Evolutionary conservation across 53 echinoderm and acorn worm species (phyloP).

Genomic region (Apostichopus leukothele): DNA sequence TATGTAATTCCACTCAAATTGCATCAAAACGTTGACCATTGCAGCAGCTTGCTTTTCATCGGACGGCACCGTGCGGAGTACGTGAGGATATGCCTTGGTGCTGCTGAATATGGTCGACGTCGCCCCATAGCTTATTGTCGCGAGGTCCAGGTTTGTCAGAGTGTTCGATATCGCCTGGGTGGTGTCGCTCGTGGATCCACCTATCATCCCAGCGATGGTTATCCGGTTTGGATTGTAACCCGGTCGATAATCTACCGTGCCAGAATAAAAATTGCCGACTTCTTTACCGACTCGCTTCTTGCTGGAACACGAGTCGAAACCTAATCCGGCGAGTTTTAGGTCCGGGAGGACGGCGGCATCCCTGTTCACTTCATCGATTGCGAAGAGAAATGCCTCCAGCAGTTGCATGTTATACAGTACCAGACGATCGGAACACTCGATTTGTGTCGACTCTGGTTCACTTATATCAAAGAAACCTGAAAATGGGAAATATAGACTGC

Average conservation of each 20-base stretch:
- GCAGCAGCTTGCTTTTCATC: conserved; percentile 76
- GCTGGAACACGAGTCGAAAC: conserved; percentile 85
- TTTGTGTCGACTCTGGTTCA: conserved; percentile 54
- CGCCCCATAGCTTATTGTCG: conserved; percentile 77
- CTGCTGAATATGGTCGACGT: conserved; percentile 70
- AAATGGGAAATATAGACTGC: not conserved
- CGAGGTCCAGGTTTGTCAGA: conserved; percentile 52
- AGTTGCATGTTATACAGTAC: conserved; percentile 76
- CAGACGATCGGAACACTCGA: conserved; percentile 63
- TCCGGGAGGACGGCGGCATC: conserved; percentile 66
- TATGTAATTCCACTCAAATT: conserved; percentile 69
- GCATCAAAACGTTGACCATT: conserved; percentile 63
- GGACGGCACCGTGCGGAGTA: conserved; percentile 87
- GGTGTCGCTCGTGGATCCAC: conserved; percentile 78
- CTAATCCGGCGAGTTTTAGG: conserved; percentile 74
- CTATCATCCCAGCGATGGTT: conserved; percentile 78
- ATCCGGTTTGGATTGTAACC: conserved; percentile 63
- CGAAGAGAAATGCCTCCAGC: conserved; percentile 84
- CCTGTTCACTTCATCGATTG: conserved; percentile 71
- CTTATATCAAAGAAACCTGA: conserved; percentile 82
- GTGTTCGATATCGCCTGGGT: conserved; percentile 69
- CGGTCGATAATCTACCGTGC: conserved; percentile 73
- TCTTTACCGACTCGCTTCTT: conserved; percentile 67
- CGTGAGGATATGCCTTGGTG: conserved; percentile 61
- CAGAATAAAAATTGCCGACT: conserved; percentile 71